Percentiles rank a stretch among this genome's conserved stretches.
These are phyloP conservation scores for Oedothorax gibbosus DNA, from an alignment of 1,140 invertebrate species.

Conservation along the genomic window DNA sequence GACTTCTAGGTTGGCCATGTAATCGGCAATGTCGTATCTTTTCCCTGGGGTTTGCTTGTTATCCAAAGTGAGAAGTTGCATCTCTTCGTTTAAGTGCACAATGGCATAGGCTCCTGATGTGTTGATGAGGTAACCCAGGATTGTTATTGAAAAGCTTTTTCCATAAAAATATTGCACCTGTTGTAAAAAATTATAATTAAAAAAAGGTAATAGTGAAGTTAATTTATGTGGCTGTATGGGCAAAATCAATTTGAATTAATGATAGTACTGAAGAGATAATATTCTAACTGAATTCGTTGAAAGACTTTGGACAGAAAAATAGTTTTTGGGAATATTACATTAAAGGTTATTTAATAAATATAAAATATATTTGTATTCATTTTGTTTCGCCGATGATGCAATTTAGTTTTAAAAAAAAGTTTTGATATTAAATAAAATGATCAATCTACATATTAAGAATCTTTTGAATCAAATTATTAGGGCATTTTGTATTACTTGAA, in stretches of 20 bases:
- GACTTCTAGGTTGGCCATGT: neutral
- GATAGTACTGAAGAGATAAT: neutral
- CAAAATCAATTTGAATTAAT: neutral
- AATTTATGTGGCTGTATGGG: neutral
- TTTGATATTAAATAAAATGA: too few species aligned
- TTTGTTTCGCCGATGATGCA: too few species aligned
- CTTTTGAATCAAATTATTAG: too few species aligned
- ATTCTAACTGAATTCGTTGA: neutral
- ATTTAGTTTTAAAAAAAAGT: too few species aligned
- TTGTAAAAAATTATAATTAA: too few species aligned
- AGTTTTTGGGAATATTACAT: too few species aligned
- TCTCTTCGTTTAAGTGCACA: slow-evolving; percentile 12
- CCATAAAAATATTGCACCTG: slow-evolving; percentile 42
- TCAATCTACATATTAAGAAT: too few species aligned
- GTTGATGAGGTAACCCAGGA: slow-evolving; percentile 14
- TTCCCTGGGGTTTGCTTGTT: neutral
- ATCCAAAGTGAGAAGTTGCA: slow-evolving; percentile 8
- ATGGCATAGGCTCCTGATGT: slow-evolving; percentile 10
- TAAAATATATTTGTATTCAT: too few species aligned
- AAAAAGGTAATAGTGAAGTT: neutral
- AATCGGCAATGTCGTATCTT: neutral
- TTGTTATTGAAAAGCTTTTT: slow-evolving; percentile 17
- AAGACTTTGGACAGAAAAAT: neutral
- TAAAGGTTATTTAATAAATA: too few species aligned
- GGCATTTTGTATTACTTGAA: too few species aligned